Base-by-base conservation (phyloP, 2,888 invertebrate genomes). In the Neria commutata region DNA sequence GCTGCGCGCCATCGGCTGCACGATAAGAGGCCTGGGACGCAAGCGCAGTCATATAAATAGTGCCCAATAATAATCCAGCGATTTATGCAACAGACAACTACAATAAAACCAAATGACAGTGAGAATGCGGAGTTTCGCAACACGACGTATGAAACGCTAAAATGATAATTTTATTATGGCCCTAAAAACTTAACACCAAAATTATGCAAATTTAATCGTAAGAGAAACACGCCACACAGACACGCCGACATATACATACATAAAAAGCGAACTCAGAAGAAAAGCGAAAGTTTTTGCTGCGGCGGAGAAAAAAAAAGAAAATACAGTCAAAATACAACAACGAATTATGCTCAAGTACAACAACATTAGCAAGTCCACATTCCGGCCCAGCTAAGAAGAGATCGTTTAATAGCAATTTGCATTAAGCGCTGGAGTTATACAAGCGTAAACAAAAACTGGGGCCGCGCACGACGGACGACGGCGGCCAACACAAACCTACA, bases 241-340 rank as follows among this genome's bases (percentile, higher is more conserved):
- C 14, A 57, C 63, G 50, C 70, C 67, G 24, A 26, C 49, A 46
- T 64, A 67, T 71, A 60, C 72, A 68, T 62, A 63, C 62, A 54
- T 25, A 42, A 48, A 54, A 46, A 42, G 23, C 63, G 47, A 62
- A 62, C 58, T 55, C 58, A 50, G 48, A 56, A 53, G 48, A 59
- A 59, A 59, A 59, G 55, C 59, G 59, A 59, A 59, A 59, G 59
- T 59, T 59, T 55, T 37, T 40, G 25, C 26, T 24, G 29, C 26
- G 14, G 17, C n/a, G n/a, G n/a, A n/a, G n/a, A n/a, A n/a, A n/a
- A 37, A 29, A 53, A 53, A 16, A 54, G 24, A 25, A 6, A 37
- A 33, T 24, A 17, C 17, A 16, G 21, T 29, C 14, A 50, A 2
- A 50, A 34, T 2, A 53, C 45, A 40, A 46, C 51, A 42, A 46